A percentile compares a stretch with the other conserved stretches of the same genome.
Evolutionary conservation across 2,797 vertebrate species (phyloP).

Genomic region (Ctenopoma multispine): DNA sequence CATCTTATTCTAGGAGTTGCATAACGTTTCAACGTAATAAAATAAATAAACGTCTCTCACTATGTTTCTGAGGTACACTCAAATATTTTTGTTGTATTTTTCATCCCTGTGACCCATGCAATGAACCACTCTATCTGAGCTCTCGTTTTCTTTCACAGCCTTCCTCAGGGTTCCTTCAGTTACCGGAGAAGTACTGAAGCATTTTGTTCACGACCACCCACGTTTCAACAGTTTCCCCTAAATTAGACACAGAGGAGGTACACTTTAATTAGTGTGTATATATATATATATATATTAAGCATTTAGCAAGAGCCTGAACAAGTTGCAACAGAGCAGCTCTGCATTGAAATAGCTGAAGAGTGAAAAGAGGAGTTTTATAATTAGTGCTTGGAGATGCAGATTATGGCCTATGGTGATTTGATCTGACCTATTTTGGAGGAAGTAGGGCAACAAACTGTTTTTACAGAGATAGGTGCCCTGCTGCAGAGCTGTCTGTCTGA

Average conservation of each 20-base stretch:
- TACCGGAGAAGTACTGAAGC: constrained; percentile 16
- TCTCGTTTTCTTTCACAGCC: constrained; percentile 8
- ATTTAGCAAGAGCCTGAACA: constrained; percentile 41
- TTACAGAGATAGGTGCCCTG: constrained; percentile 75
- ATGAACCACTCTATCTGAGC: background rate
- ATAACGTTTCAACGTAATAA: too few relatives aligned
- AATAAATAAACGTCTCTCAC: background rate
- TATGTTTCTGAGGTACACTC: background rate
- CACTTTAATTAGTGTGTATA: constrained; percentile 31
- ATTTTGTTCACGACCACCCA: constrained; percentile 49
- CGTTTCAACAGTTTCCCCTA: constrained; percentile 29
- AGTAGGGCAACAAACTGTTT: constrained; percentile 85
- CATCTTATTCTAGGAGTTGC: background rate
- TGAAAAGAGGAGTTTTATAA: constrained; percentile 77
- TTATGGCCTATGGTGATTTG: constrained; percentile 79
- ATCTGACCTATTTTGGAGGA: constrained; percentile 88
- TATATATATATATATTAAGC: constrained; percentile 1
- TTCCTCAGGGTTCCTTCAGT: constrained; percentile 20
- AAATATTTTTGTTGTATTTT: background rate
- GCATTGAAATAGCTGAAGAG: constrained; percentile 54
- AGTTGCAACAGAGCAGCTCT: constrained; percentile 42
- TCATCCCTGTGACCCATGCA: background rate
- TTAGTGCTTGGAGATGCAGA: constrained; percentile 85
- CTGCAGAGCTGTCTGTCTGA: constrained; percentile 74
- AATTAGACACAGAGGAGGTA: constrained; percentile 46